Evolutionary conservation across 2,113 vertebrate species (phyloP).

Genomic region (Xiphophorus couchianus): DNA sequence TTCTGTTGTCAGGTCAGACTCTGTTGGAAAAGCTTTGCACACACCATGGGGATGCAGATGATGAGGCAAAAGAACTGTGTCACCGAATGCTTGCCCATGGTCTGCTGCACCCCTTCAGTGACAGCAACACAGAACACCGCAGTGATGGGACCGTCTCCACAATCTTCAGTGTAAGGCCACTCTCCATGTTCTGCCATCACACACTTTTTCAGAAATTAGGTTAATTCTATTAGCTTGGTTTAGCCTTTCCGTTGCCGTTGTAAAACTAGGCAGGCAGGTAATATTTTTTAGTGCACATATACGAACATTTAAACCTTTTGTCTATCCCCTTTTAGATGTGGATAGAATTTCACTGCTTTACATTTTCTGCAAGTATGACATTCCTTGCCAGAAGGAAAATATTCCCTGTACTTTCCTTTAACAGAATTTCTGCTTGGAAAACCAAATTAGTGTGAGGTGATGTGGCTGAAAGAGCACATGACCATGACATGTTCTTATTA

Average conservation of each 20-base stretch:
- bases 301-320: not conserved
- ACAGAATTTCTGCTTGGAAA: not conserved
- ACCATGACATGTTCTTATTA: not conserved
- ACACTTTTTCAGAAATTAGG: not conserved
- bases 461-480: not conserved
- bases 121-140: slow-evolving; percentile 83
- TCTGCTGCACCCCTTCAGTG: slow-evolving; percentile 88
- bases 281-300: not conserved
- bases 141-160: slow-evolving; percentile 68
- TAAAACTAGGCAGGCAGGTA: not conserved
- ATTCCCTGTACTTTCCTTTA: not conserved
- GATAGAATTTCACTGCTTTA: not conserved
- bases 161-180: slow-evolving; percentile 84
- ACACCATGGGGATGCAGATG: slow-evolving; percentile 79
- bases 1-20: slow-evolving; percentile 48
- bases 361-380: not conserved
- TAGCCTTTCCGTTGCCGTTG: not conserved
- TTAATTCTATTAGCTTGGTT: not conserved
- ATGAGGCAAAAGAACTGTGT: slow-evolving; percentile 87
- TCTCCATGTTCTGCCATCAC: slow-evolving; percentile 5
- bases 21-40: slow-evolving; percentile 88
- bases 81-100: slow-evolving; percentile 86
- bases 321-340: not conserved
- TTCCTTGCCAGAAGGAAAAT: not conserved
- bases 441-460: not conserved